phyloP scores from a whole-genome alignment of 2,797 vertebrate species.

The Acanthornis magna region DNA sequence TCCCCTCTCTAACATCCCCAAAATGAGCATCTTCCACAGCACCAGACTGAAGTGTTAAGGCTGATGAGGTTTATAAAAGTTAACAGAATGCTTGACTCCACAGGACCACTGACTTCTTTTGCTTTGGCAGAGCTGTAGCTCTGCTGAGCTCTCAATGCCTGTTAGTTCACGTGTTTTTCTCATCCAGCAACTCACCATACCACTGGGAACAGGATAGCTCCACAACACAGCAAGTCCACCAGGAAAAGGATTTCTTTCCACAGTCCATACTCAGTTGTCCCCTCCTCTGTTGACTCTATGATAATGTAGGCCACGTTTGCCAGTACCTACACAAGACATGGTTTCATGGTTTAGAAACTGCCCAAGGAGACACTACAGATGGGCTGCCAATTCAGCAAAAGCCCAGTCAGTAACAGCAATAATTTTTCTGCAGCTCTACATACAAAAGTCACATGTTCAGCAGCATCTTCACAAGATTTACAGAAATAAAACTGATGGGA shows the following conservation, averaged over 20 bases:
- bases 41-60: neutral
- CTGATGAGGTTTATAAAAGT: neutral
- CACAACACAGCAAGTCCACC: constrained; percentile 86
- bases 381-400: neutral
- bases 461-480: neutral
- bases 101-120: neutral
- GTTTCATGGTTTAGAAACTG: neutral
- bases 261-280: constrained; percentile 82
- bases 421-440: neutral
- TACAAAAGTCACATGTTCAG: neutral
- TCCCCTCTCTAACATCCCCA: neutral
- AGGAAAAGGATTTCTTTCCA: constrained; percentile 88
- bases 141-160: neutral
- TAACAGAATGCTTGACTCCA: neutral
- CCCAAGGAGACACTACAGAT: neutral
- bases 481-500: neutral
- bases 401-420: neutral
- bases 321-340: constrained; percentile 72
- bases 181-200: constrained; percentile 78
- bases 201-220: constrained; percentile 87
- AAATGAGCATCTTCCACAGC: neutral
- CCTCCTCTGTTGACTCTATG: constrained; percentile 87
- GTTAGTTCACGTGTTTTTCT: neutral
- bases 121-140: neutral
- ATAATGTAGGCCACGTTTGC: constrained; percentile 88